These are phyloP conservation scores for Pangasianodon hypophthalmus DNA, from an alignment of 2,113 vertebrate genomes.

Conservation along the genomic window DNA sequence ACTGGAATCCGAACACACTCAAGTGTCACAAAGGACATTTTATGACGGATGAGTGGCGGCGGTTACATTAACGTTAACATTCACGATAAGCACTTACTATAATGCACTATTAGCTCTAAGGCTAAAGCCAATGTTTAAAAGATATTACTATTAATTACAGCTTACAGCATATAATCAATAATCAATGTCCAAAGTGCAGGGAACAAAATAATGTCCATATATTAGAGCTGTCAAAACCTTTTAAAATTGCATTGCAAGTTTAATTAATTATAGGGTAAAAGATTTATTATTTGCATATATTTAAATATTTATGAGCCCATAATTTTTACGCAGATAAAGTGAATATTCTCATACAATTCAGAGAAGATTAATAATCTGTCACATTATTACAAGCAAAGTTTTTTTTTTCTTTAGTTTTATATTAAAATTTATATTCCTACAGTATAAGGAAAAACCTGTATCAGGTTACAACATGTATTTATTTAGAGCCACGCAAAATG, in stretches of 20 bases:
- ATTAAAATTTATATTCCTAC: not conserved
- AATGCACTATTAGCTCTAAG: not conserved
- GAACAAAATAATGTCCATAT: no score
- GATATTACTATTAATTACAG: not conserved
- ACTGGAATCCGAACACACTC: not conserved
- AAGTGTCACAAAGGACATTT: not conserved
- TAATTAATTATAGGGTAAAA: not conserved
- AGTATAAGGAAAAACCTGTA: not conserved
- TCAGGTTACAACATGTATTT: not conserved
- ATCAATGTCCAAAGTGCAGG: not conserved
- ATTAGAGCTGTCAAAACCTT: not conserved
- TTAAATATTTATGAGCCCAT: not conserved
- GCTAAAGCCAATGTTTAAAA: not conserved
- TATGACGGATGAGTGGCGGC: not conserved
- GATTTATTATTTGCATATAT: not conserved
- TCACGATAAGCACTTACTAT: not conserved
- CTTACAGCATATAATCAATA: not conserved
- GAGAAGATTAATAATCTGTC: not conserved
- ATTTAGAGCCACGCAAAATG: not conserved
- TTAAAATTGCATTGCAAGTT: not conserved
- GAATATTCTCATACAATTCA: not conserved
- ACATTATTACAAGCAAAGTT: not conserved
- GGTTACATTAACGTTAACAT: not conserved
- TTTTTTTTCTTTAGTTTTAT: not conserved
- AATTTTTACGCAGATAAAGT: not conserved